phyloP scores from a whole-genome alignment of 2,888 invertebrate species.

The Hyalella azteca region DNA sequence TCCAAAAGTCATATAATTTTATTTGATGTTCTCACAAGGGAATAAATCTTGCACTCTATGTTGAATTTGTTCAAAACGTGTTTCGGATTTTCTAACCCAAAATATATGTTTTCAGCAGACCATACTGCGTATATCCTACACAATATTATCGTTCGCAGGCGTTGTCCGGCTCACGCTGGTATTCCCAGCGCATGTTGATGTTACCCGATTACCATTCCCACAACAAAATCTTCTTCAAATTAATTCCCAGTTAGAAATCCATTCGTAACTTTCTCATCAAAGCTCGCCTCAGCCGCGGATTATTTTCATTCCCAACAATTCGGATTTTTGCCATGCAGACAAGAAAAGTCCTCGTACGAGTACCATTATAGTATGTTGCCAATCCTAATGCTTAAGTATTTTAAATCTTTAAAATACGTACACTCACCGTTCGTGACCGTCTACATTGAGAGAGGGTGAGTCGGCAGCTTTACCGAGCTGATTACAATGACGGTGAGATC shows the following conservation, averaged over 20 bases:
- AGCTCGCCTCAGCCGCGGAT: background rate
- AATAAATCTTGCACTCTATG: no score
- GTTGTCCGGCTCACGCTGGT: no score
- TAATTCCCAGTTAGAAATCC: background rate
- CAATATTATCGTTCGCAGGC: no score
- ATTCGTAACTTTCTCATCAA: conserved; percentile 24
- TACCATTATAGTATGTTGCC: conserved; percentile 36
- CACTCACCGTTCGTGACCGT: conserved; percentile 33
- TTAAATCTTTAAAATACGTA: conserved; percentile 35
- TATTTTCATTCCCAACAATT: conserved; percentile 25
- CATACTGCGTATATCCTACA: no score
- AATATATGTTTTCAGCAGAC: no score
- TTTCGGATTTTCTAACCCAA: no score
- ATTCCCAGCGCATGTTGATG: no score
- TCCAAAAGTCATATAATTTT: no score
- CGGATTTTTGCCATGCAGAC: conserved; percentile 1
- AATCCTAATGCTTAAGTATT: conserved; percentile 36
- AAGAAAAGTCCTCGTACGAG: conserved; percentile 29
- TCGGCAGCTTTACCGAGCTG: conserved; percentile 17
- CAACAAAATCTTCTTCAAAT: background rate
- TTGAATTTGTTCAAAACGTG: no score
- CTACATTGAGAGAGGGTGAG: conserved; percentile 35
- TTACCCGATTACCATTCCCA: background rate
- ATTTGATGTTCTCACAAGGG: no score
- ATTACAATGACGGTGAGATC: conserved; percentile 15